A percentile compares a stretch with the other conserved stretches of the same genome.
phyloP scores from a whole-genome alignment of 2,113 vertebrate genomes.

The Embiotoca jacksoni region DNA sequence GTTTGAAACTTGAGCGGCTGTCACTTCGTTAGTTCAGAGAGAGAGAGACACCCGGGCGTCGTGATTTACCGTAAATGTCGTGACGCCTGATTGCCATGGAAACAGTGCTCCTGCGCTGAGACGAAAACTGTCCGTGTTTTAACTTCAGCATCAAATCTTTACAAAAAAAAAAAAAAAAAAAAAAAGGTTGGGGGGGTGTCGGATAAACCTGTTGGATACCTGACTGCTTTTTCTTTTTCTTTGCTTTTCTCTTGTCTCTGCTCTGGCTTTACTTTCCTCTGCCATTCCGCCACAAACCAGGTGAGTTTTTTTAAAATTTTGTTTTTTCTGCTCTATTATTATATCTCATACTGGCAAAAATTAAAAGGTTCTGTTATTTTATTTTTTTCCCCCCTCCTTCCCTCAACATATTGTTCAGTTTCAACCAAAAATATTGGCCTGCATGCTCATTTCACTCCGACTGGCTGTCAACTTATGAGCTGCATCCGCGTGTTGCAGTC shows the following conservation, averaged over 20 bases:
- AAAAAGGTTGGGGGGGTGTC: too few species aligned
- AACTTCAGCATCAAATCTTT: slow-evolving; percentile 78
- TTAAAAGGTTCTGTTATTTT: neutral
- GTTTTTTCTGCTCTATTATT: neutral
- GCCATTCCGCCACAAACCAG: slow-evolving; percentile 41
- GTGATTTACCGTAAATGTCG: slow-evolving; percentile 78
- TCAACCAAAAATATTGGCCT: neutral
- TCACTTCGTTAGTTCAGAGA: slow-evolving; percentile 33
- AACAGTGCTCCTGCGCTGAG: slow-evolving; percentile 78
- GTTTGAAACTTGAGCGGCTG: slow-evolving; percentile 38
- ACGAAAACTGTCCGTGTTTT: slow-evolving; percentile 64
- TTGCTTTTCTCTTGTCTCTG: slow-evolving; percentile 7
- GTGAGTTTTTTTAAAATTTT: slow-evolving; percentile 59
- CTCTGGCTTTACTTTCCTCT: slow-evolving; percentile 45
- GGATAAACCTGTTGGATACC: slow-evolving; percentile 73
- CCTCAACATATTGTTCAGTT: neutral
- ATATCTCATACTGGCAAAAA: slow-evolving; percentile 3
- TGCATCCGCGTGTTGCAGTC: neutral
- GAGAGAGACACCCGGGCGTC: slow-evolving; percentile 42
- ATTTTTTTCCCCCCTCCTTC: neutral
- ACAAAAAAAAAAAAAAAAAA: slow-evolving; percentile 26
- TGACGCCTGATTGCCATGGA: slow-evolving; percentile 87
- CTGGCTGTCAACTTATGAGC: slow-evolving; percentile 37
- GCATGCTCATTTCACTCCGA: too few species aligned
- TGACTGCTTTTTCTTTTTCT: neutral